Base-by-base conservation (phyloP, 2,113 vertebrate species). In the Seriola aureovittata region DNA sequence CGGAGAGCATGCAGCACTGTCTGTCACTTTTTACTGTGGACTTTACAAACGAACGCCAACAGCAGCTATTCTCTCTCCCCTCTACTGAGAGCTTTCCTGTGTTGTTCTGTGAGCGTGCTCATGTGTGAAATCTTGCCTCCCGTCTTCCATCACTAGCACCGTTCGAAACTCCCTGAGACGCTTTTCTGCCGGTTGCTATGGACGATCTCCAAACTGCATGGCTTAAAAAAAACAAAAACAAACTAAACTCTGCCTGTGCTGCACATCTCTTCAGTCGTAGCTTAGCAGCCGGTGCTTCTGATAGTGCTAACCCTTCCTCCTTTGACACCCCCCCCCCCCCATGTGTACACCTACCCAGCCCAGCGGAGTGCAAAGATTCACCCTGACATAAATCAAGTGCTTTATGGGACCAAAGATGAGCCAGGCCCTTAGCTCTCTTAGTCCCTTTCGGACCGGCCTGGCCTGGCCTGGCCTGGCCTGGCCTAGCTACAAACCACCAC, bases 361-460 rank as follows among this genome's bases (percentile, higher is more conserved):
- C 50, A 68, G 64, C 23, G 75, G 84, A 89, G 85, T 82, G 81
- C 82, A 85, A 85, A 62, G 69, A 81, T 84, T 88, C 81, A 85
- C 70, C 77, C 80, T 77, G 83, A 89, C 84, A 82, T 89, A 85
- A 92, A 90, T 91, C 87, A 94, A 91, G 93, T 92, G 92, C 93
- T 93, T 92, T 93, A 89, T 57, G 89, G 93, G 93, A 93, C 91
- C 89, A 93, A 94, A 94, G 89, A 93, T 44, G 75, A 89, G 86
- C 82, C 85, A 70, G 79, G 74, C 78, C 40, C 85, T 81, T 58
- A 57, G 42, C 80, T 87, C 78, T 71, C 73, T 73, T 72, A 48
- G 82, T 69, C 84, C 70, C 70, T 71, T 80, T 78, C 16, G 34
- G 11, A 55, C 76, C 58, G 73, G 67, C 64, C 77, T 25, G 70